These are phyloP conservation scores for Homalodisca vitripennis DNA, from an alignment of 1,140 invertebrate genomes.

Conservation along the genomic window DNA sequence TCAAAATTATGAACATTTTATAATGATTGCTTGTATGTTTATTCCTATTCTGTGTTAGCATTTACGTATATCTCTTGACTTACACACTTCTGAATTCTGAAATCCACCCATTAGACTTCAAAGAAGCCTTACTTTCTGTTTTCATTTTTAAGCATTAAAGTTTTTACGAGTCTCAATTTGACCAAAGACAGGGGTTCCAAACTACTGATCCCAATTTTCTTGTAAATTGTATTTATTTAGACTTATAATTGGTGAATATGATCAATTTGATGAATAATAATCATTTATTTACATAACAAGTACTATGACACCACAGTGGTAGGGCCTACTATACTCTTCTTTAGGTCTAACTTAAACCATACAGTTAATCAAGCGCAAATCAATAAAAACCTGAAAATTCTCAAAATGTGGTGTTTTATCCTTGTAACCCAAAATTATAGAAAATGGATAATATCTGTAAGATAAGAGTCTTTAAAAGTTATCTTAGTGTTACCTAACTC, in stretches of 20 bases:
- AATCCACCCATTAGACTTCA: no score
- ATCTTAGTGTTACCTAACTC: conserved; percentile 65
- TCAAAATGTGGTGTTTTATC: not conserved
- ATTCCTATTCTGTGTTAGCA: not conserved
- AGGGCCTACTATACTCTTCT: not conserved
- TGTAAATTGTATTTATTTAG: no score
- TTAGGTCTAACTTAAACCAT: not conserved
- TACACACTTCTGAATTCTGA: not conserved
- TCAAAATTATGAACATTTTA: not conserved
- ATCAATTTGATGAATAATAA: conserved; percentile 15
- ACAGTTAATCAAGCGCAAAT: not conserved
- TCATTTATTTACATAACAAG: not conserved
- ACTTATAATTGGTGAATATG: conserved; percentile 16
- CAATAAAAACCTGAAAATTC: not conserved
- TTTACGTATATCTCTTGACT: not conserved
- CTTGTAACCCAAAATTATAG: not conserved
- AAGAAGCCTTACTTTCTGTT: no score
- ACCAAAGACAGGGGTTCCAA: no score
- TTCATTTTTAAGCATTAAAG: no score
- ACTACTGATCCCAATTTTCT: no score
- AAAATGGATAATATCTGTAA: not conserved
- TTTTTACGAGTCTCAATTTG: no score
- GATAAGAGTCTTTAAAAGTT: not conserved
- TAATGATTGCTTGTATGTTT: not conserved
- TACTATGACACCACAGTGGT: not conserved